Conservation (phyloP, 2,797 vertebrate genomes). For the Characodon lateralis region DNA sequence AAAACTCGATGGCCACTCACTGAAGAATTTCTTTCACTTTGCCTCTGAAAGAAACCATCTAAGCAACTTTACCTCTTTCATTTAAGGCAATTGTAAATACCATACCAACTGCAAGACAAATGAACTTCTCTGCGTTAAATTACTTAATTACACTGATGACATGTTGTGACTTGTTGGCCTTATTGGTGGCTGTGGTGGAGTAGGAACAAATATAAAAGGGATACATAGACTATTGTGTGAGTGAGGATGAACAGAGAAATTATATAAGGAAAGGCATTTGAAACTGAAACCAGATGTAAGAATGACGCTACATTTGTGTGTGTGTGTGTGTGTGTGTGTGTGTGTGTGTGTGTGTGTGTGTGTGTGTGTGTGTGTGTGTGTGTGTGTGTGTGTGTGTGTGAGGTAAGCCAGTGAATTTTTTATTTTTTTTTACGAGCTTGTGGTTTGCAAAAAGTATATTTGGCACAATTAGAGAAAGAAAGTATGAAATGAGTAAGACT, state of each 20-base stretch:
- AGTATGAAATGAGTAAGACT: constrained; percentile 60
- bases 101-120: constrained; percentile 45
- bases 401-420: constrained; percentile 38
- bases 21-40: constrained; percentile 53
- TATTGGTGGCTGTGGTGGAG: constrained; percentile 54
- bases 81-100: constrained; percentile 29
- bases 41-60: constrained; percentile 48
- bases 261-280: constrained; percentile 72
- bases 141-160: constrained; percentile 72
- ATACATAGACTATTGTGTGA: constrained; percentile 79
- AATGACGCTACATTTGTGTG: neutral
- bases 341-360: neutral
- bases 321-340: constrained; percentile 8
- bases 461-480: constrained; percentile 60
- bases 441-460: constrained; percentile 63
- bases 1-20: constrained; percentile 61
- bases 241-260: constrained; percentile 67
- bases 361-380: neutral
- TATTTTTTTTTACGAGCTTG: constrained; percentile 47
- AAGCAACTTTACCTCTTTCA: constrained; percentile 56
- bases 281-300: constrained; percentile 82
- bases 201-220: constrained; percentile 56
- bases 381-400: constrained; percentile 9
- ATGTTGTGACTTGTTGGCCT: constrained; percentile 63
- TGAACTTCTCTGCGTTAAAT: constrained; percentile 43